Percentiles rank a stretch among this genome's conserved stretches.
phyloP scores from a whole-genome alignment of 2,113 vertebrate species.

The Nestor notabilis region DNA sequence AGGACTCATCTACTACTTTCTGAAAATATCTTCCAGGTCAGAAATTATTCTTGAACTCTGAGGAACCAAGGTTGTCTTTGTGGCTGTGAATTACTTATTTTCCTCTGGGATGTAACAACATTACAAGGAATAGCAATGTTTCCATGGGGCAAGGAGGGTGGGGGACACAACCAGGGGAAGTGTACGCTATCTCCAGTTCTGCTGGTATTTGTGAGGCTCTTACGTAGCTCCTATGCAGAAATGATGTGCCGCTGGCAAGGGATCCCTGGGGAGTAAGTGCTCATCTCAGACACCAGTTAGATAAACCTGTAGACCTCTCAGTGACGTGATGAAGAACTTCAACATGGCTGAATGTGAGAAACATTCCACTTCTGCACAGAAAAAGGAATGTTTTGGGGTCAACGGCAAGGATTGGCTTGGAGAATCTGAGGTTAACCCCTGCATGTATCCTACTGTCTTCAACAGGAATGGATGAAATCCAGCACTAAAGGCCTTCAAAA shows the following conservation, averaged over 20 bases:
- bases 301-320: not conserved
- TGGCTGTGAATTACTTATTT: not conserved
- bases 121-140: not conserved
- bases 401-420: rapidly evolving
- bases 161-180: not conserved
- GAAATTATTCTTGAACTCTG: not conserved
- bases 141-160: not conserved
- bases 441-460: not conserved
- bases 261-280: not conserved
- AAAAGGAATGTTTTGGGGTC: not conserved
- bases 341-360: not conserved
- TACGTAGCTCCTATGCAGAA: not conserved
- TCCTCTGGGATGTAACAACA: not conserved
- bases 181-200: not conserved
- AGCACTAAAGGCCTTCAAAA: not conserved
- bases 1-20: not conserved
- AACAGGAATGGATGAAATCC: not conserved
- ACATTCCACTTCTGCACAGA: not conserved
- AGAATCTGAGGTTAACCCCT: not conserved
- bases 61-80: not conserved
- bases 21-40: not conserved
- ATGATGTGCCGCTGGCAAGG: too few species aligned
- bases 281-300: not conserved
- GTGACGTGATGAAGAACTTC: not conserved
- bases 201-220: not conserved